A percentile compares a stretch with the other conserved stretches of the same genome.
Conservation (phyloP, 2,888 invertebrate species). For the Pterostichus niger region DNA sequence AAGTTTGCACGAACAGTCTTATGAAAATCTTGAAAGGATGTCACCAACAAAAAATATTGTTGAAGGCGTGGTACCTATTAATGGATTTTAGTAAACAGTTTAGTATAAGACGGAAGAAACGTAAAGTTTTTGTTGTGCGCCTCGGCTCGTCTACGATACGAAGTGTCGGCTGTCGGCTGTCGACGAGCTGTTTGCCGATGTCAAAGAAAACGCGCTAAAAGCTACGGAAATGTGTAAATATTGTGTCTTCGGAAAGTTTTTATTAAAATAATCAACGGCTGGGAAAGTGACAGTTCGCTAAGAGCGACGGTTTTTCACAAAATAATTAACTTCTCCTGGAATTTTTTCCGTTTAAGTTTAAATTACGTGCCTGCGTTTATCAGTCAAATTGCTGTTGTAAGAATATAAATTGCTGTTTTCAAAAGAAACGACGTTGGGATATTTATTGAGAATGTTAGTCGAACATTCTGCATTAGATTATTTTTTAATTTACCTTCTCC, state of each 20-base stretch:
- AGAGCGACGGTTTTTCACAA: conserved; percentile 34
- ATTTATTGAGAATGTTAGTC: conserved; percentile 29
- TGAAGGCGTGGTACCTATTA: not conserved
- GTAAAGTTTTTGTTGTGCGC: conserved; percentile 4
- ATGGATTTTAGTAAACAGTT: conserved; percentile 15
- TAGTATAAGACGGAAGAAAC: conserved; percentile 4
- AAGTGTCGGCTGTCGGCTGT: conserved; percentile 19
- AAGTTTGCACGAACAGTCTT: not conserved
- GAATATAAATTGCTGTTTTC: conserved; percentile 49
- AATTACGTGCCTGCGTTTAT: conserved; percentile 52
- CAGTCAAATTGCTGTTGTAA: conserved; percentile 43
- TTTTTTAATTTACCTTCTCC: conserved; percentile 13
- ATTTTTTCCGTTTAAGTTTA: conserved; percentile 52
- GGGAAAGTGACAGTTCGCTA: conserved; percentile 42
- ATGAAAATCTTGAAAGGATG: not conserved
- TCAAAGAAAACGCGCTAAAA: conserved; percentile 34
- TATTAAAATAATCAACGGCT: conserved; percentile 50
- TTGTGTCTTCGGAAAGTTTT: conserved; percentile 52
- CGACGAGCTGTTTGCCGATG: conserved; percentile 31
- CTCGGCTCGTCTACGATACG: conserved; percentile 3
- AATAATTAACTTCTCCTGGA: conserved; percentile 55
- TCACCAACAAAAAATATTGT: conserved; percentile 5
- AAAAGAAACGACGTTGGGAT: conserved; percentile 35
- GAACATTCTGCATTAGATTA: conserved; percentile 15
- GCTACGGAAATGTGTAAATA: conserved; percentile 52